Evolutionary conservation across 1,140 invertebrate genomes (phyloP), one percentile per base, ranked within the genome.

Genomic region (Anastrepha ludens): DNA sequence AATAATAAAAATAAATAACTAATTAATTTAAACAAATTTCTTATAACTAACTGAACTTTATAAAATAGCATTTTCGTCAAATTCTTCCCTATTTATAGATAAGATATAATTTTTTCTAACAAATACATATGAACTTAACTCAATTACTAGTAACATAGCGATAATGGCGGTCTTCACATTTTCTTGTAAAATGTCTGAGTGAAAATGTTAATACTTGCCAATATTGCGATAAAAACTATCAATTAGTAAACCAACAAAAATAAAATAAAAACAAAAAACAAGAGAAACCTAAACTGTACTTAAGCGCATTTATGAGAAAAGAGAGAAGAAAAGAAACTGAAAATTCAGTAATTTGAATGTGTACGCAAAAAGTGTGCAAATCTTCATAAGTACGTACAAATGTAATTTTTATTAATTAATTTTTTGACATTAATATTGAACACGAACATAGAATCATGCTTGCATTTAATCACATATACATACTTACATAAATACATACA

Each of bases 1-100:
- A 67, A 9, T 44, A 29, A 74, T 47, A 29, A 29, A 17, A 62
- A 62, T n/a, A 62, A 81, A 11, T 39, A 67, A 67, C 41, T 62
- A 62, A 62, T 62, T 62, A 29, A 67, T 8, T 55, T 55, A 11
- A 55, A 55, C 6, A 55, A 8, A 55, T 55, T 8, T 55, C 50
- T 47, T 17, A 39, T 17, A 74, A 74, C 41, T 47, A 81, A 81
- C n/a, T 81, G 9, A 55, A 20, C n/a, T 55, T 20, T 55, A 55
- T 81, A 6, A 55, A 81, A 55, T 55, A 20, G n/a, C 20, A 20
- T 58, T 17, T 81, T 81, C 55, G 47, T 55, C 74, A 81, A 81
- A 55, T 13, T 81, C 74, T 81, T 81, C 74, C 74, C 74, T 81
- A 81, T 50, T 81, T 81, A 81, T 81, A 81, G 20, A 81, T 29